Percentiles rank a stretch among this genome's conserved stretches.
Conservation (phyloP, 37 sponge, comb jelly and placozoan genomes). For the Chondrosia reniformis region DNA sequence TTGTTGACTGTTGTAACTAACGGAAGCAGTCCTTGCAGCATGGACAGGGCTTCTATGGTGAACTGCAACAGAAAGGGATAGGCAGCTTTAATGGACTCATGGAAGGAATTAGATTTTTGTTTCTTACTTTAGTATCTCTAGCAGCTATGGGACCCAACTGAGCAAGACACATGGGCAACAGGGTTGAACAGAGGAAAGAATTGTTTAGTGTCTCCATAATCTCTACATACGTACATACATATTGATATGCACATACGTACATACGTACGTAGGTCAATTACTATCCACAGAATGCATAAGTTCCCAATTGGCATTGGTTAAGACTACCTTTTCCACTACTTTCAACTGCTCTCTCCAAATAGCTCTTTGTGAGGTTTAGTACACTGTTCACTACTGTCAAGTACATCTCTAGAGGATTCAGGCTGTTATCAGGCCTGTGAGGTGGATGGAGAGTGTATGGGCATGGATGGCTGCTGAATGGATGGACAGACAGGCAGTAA, state of each 20-base stretch:
- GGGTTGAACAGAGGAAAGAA: constrained; percentile 77
- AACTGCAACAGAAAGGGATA: constrained; percentile 25
- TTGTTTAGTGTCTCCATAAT: constrained; percentile 42
- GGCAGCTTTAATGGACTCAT: background rate
- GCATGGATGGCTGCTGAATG: too few species aligned
- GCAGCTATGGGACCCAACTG: constrained; percentile 78
- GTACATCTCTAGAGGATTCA: constrained; percentile 24
- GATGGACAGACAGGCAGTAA: too few species aligned
- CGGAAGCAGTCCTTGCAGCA: constrained; percentile 60
- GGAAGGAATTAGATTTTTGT: background rate
- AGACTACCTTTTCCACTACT: too few species aligned
- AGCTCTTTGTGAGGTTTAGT: constrained; percentile 8
- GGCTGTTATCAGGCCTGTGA: constrained; percentile 10
- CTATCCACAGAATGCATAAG: too few species aligned
- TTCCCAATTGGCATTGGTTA: too few species aligned
- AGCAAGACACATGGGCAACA: constrained; percentile 74
- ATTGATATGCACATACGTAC: too few species aligned
- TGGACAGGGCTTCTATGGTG: constrained; percentile 64
- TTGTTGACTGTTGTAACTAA: constrained; percentile 28
- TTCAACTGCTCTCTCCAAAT: constrained; percentile 10
- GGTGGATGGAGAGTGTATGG: too few species aligned
- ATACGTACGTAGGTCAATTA: too few species aligned
- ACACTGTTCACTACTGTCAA: constrained; percentile 11
- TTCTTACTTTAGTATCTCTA: constrained; percentile 55
- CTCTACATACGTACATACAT: constrained; percentile 15